Evolutionary conservation across 2,797 vertebrate species (phyloP), one percentile per base, ranked within the genome.

Genomic region (Catamblyrhynchus diadema): DNA sequence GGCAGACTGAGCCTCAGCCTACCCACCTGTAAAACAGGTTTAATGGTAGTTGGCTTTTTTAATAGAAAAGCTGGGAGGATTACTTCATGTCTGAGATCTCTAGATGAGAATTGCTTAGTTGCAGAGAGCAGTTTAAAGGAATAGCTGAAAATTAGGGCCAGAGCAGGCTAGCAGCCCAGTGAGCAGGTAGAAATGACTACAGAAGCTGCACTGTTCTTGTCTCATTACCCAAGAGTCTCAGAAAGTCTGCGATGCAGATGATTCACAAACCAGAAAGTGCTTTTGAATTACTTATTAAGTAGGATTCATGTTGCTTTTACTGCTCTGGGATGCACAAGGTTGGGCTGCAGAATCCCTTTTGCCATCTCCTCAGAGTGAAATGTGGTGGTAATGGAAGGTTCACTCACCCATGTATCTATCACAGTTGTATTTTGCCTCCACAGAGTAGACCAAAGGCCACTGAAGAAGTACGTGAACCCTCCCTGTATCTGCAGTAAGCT

Each of bases 21-120:
- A 53, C 73, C 30, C 82, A 86, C 89, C 82, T 94, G 91, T 83
- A 88, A 88, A 91, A 92, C 81, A 93, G 89, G 77, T 93, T 93
- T 91, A 86, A 91, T 69, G 24, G 56, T 65, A 65, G 70, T 30
- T 8, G 4, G 21, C 21, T 87, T 83, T 86, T 83, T 89, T 78
- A 47, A 69, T 84, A 60, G 87, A 59, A 90, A 81, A 94, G 66
- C 85, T 79, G 30, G 44, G 77, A 81, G 65, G 54, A 92, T 94
- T 96, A 69, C 86, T 83, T 91, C 47, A 90, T 64, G 72, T 75
- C 75, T 94, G 94, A 92, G 74, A 90, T 60, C 20, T 87, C 66
- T 71, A 51, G 61, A 69, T 72, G 84, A 81, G 85, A 86, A 77
- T 24, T 78, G 72, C 65, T 87, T 18, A 30, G 79, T 37, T 61